These are phyloP conservation scores for Zalophus californianus DNA, from an alignment of 2,797 vertebrate species.

Conservation along the genomic window DNA sequence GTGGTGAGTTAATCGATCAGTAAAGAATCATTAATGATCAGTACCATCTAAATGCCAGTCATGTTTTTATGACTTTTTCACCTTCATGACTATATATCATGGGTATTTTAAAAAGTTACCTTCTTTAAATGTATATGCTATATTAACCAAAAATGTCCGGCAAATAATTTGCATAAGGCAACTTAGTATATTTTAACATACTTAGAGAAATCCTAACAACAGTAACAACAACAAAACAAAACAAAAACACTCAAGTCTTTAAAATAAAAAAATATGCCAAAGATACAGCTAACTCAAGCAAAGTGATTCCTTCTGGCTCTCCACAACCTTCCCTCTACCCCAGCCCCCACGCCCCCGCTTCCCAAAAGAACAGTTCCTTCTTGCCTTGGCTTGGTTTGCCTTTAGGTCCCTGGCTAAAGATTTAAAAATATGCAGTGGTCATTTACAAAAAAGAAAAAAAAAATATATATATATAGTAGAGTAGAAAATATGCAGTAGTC, in stretches of 20 bases:
- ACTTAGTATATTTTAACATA: background rate
- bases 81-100: background rate
- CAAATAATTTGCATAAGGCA: background rate
- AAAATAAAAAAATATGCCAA: background rate
- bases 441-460: background rate
- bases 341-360: fast-evolving
- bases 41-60: background rate
- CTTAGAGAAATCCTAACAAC: background rate
- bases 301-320: background rate
- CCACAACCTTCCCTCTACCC: fast-evolving
- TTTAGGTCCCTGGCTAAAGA: background rate
- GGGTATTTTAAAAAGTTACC: background rate
- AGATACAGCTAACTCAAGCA: background rate
- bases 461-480: background rate
- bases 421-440: background rate
- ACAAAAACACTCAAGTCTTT: background rate
- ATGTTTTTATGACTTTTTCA: background rate
- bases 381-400: background rate
- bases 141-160: background rate
- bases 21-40: background rate
- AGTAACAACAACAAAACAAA: background rate
- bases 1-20: background rate
- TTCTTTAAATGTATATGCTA: background rate
- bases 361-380: background rate
- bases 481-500: background rate